These are phyloP conservation scores for Toxonevra muliebris DNA, from an alignment of 2,888 invertebrate species.

Conservation along the genomic window DNA sequence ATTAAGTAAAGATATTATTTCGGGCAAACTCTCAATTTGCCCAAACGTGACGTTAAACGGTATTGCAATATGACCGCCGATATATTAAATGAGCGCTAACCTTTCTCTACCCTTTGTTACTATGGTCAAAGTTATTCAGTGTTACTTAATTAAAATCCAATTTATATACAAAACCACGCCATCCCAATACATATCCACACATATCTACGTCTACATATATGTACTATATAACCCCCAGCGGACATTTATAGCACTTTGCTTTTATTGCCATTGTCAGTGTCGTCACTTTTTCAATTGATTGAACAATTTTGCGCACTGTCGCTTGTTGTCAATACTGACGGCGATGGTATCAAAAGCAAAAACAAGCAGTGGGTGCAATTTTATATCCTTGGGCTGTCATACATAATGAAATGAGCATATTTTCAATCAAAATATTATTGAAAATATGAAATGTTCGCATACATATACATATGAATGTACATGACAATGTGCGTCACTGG, in stretches of 20 bases:
- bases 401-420: constrained; percentile 15
- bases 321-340: constrained; percentile 11
- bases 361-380: constrained; percentile 8
- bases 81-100: no score
- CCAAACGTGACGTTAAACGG: no score
- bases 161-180: neutral
- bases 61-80: no score
- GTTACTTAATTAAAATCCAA: neutral
- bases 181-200: neutral
- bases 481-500: neutral
- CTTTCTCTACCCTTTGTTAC: no score
- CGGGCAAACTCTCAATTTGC: no score
- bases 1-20: no score
- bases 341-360: neutral
- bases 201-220: neutral
- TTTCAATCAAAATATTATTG: constrained; percentile 28
- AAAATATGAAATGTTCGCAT: constrained; percentile 14
- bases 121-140: constrained; percentile 1
- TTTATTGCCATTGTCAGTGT: neutral
- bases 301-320: constrained; percentile 32
- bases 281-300: constrained; percentile 30
- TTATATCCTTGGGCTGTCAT: constrained; percentile 6
- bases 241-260: constrained; percentile 11
- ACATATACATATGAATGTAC: neutral
- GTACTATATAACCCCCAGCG: constrained; percentile 4